phyloP scores from a whole-genome alignment of 2,888 invertebrate genomes.

The Gasteruption jaculator region DNA sequence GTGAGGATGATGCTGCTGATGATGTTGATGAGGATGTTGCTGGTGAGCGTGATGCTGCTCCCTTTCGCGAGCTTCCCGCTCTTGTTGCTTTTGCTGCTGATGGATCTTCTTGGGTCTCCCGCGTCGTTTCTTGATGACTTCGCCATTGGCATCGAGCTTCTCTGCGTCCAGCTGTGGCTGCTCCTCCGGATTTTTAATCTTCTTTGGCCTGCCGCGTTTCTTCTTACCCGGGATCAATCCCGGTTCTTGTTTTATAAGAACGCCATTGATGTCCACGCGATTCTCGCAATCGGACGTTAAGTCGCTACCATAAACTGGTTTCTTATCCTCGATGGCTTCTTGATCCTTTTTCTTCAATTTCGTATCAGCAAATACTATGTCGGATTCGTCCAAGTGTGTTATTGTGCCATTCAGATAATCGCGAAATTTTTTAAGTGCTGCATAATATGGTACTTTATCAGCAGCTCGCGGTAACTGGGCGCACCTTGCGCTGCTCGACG shows the following conservation, averaged over 20 bases:
- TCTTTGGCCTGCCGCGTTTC: conserved; percentile 87
- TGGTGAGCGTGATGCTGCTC: conserved; percentile 38
- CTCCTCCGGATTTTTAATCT: conserved; percentile 69
- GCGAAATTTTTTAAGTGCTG: conserved; percentile 90
- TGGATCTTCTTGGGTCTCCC: conserved; percentile 82
- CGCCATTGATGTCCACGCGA: conserved; percentile 40
- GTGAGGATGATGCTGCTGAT: conserved; percentile 40
- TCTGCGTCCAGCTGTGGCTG: conserved; percentile 54
- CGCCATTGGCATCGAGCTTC: conserved; percentile 52
- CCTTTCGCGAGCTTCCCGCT: conserved; percentile 40
- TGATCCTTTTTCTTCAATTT: conserved; percentile 58
- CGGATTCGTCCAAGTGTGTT: conserved; percentile 78
- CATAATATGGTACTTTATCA: conserved; percentile 97
- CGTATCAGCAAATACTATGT: conserved; percentile 78
- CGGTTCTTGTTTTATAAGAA: conserved; percentile 38
- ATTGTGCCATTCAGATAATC: conserved; percentile 88
- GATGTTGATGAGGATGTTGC: conserved; percentile 26
- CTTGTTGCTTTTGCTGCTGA: conserved; percentile 49
- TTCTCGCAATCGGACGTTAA: conserved; percentile 37
- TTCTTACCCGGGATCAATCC: conserved; percentile 70
- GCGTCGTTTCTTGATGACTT: conserved; percentile 80
- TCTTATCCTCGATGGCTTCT: conserved; percentile 41
- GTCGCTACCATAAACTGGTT: conserved; percentile 37
- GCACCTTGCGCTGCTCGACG: conserved; percentile 94
- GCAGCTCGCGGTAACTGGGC: conserved; percentile 95